Percentiles rank a stretch among this genome's conserved stretches.
Conservation (phyloP, 2,113 vertebrate species). For the rabbit (Oryctolagus cuniculus) region DNA sequence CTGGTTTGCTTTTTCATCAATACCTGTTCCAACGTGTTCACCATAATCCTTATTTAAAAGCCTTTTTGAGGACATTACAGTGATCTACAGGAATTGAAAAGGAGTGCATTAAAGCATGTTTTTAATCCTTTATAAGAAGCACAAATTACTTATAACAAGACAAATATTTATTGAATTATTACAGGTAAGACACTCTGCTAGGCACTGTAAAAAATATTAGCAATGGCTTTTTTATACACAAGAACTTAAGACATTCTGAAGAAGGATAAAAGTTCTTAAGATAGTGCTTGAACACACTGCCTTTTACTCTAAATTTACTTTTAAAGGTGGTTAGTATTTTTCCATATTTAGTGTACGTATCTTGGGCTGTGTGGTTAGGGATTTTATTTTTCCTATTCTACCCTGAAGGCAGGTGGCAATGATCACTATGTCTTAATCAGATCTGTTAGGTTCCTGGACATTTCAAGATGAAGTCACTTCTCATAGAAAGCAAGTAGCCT, state of each 20-base stretch:
- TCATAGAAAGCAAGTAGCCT: not conserved
- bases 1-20: not conserved
- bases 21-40: not conserved
- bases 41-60: conserved; percentile 46
- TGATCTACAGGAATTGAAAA: conserved; percentile 52
- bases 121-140: conserved; percentile 63
- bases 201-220: conserved; percentile 39
- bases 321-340: not conserved
- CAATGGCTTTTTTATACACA: conserved; percentile 11
- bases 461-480: not conserved
- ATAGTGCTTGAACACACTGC: not conserved
- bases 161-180: conserved; percentile 53
- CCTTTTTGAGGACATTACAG: not conserved
- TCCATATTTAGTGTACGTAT: not conserved
- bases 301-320: not conserved
- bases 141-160: conserved; percentile 64
- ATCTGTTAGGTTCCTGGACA: not conserved
- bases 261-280: not conserved
- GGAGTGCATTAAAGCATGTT: conserved; percentile 40
- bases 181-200: conserved; percentile 46
- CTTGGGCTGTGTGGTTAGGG: not conserved
- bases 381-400: too few relatives aligned
- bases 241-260: conserved; percentile 2
- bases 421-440: not conserved
- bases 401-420: not conserved